These are phyloP conservation scores for Drosophila hydei DNA, from an alignment of 1,140 invertebrate species.

Conservation along the genomic window DNA sequence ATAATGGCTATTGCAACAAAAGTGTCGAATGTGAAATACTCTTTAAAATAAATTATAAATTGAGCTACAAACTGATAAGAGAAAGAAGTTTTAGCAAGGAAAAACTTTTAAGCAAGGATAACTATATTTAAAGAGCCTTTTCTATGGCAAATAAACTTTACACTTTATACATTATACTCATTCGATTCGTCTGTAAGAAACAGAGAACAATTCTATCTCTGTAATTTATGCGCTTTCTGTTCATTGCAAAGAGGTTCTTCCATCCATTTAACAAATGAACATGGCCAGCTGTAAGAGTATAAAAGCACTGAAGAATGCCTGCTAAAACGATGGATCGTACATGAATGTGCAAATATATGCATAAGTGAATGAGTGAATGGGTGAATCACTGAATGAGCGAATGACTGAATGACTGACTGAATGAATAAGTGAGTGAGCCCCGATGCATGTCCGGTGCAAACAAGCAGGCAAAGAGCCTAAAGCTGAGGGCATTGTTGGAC, in stretches of 20 bases:
- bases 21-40: not conserved
- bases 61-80: not conserved
- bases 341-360: conserved; percentile 60
- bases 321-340: conserved; percentile 40
- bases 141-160: not conserved
- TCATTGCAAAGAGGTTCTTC: conserved; percentile 2
- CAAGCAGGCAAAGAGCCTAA: conserved; percentile 50
- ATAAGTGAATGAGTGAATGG: conserved; percentile 15
- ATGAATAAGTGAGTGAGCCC: conserved; percentile 34
- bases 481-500: conserved; percentile 58
- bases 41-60: not conserved
- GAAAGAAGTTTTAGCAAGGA: not conserved
- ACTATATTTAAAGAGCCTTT: not conserved
- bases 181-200: not conserved
- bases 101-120: not conserved
- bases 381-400: conserved; percentile 28
- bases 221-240: conserved; percentile 5
- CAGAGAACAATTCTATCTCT: not conserved
- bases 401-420: conserved; percentile 18
- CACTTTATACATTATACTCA: too few relatives aligned
- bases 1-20: conserved; percentile 6
- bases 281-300: conserved; percentile 2
- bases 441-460: conserved; percentile 74
- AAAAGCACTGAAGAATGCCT: conserved; percentile 15
- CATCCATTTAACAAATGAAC: too few relatives aligned